phyloP scores from a whole-genome alignment of 2,113 vertebrate genomes.

The Petrocephalus zakoni region DNA sequence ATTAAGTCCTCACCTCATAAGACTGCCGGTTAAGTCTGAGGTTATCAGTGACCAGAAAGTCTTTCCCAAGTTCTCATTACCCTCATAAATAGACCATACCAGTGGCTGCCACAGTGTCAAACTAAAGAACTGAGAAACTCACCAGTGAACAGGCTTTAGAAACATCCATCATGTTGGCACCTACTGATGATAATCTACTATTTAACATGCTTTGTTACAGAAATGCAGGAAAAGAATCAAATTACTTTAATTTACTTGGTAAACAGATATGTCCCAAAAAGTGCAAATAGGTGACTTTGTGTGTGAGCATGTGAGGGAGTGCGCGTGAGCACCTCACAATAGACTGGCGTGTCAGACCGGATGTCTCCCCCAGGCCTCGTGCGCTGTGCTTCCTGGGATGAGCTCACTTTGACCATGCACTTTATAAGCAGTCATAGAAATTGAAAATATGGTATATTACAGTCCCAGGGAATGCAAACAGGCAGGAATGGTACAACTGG shows the following conservation, averaged over 20 bases:
- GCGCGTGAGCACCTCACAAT: not conserved
- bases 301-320: not conserved
- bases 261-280: not conserved
- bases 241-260: not conserved
- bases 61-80: conserved; percentile 61
- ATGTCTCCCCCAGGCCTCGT: not conserved
- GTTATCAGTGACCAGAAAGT: conserved; percentile 69
- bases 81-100: conserved; percentile 65
- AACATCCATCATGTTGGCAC: not conserved
- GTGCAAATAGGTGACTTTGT: not conserved
- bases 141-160: not conserved
- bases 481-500: not conserved
- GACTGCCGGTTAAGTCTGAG: conserved; percentile 69
- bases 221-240: not conserved
- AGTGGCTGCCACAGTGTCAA: conserved; percentile 63
- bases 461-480: not conserved
- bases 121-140: conserved; percentile 39
- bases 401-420: not conserved
- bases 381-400: not conserved
- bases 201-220: not conserved
- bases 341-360: not conserved
- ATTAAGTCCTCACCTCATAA: conserved; percentile 68
- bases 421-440: not conserved
- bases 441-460: not conserved
- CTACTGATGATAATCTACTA: not conserved